Conservation (phyloP, 2,888 invertebrate genomes). For the Cheilosia pagana region DNA sequence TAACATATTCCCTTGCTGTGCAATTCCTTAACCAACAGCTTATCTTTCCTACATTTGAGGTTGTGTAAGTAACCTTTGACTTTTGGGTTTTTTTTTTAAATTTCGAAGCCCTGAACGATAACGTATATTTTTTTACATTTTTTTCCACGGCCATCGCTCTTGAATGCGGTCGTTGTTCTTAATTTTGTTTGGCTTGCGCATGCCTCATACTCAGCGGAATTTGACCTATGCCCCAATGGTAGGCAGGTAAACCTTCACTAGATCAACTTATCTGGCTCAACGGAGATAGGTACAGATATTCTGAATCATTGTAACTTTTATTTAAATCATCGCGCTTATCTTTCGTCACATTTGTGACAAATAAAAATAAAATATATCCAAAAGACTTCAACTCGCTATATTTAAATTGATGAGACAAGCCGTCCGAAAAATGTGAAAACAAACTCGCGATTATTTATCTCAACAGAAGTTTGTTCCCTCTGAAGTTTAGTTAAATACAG, state of each 20-base stretch:
- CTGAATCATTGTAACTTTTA: neutral
- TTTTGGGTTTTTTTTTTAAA: too few relatives aligned
- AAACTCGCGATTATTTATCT: neutral
- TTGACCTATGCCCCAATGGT: slow-evolving; percentile 1
- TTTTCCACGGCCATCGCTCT: too few relatives aligned
- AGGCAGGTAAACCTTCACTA: neutral
- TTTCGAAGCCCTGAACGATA: too few relatives aligned
- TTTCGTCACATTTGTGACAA: slow-evolving; percentile 3
- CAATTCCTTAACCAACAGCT: too few relatives aligned
- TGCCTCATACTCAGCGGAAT: neutral
- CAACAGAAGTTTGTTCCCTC: too few relatives aligned
- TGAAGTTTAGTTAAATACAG: too few relatives aligned
- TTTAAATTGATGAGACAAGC: slow-evolving; percentile 23
- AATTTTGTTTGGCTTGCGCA: neutral
- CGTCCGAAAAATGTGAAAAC: neutral
- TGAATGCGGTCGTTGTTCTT: too few relatives aligned
- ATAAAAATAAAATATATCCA: neutral
- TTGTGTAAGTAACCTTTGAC: too few relatives aligned
- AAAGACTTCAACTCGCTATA: neutral
- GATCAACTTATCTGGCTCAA: neutral
- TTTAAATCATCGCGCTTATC: slow-evolving; percentile 2
- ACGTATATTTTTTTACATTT: too few relatives aligned
- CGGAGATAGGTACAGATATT: neutral
- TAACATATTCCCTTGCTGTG: too few relatives aligned
- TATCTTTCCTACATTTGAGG: too few relatives aligned